Evolutionary conservation across 2,888 invertebrate species (phyloP), one percentile per base, ranked within the genome.

Genomic region (Reticulitermes lucifugus): DNA sequence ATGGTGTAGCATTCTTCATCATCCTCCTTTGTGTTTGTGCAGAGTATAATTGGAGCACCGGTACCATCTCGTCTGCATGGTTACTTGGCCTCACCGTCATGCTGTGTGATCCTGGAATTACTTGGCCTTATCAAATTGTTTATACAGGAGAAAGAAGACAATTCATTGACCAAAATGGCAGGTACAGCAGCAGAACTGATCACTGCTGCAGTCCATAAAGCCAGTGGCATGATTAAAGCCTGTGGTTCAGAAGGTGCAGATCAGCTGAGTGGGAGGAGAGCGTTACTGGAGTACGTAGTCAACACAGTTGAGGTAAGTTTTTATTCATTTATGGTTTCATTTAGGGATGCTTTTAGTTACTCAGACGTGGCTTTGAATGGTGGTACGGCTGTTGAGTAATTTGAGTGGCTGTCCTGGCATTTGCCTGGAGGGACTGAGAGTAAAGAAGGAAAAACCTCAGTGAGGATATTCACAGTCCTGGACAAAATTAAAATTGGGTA

Each of bases 291-390:
- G 88, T 90, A 91, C 59, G 91, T 94, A 60, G 93, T 94, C 29
- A 93, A 94, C 88, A 93, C 92, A 88, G 90, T 94, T 86, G 95
- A 95, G 92, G 95, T 95, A 84, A 88, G 90, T 25, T 14, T 35
- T 73, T 65, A 18, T 55, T 25, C 25, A 65, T 65, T 65, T n/a
- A 25, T n/a, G 46, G 12, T 46, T 46, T 46, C 35, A 46, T 46
- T 46, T 46, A 46, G 46, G 1, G 59, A 43, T 84, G 81, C 55
- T 43, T 12, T 35, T 21, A 55, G 55, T 55, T 22, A 55, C 81
- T 35, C 81, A 55, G 7, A 51, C 81, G 21, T 29, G 35, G 35
- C 18, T 21, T n/a, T 55, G 51, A 55, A n/a, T 46, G 12, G 4
- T 46, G 46, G 46, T 46, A 46, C 46, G 6, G 9, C 12, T 12